These are phyloP conservation scores for Spodoptera frugiperda DNA, from an alignment of 1,140 invertebrate genomes.

Conservation along the genomic window DNA sequence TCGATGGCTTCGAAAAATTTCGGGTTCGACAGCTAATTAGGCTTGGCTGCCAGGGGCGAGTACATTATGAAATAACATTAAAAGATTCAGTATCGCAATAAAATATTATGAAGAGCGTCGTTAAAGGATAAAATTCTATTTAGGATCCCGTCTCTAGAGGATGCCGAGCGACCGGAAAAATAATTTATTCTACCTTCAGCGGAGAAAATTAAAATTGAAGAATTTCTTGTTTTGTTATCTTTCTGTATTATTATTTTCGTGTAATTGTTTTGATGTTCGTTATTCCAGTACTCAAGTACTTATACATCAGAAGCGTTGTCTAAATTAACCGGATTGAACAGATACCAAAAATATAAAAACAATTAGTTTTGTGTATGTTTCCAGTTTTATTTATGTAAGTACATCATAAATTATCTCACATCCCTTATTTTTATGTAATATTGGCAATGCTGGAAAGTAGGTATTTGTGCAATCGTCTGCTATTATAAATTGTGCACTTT, in stretches of 20 bases:
- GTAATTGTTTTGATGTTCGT: background rate
- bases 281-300: background rate
- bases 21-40: constrained; percentile 34
- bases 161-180: constrained; percentile 50
- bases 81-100: constrained; percentile 43
- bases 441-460: constrained; percentile 7
- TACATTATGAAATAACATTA: constrained; percentile 40
- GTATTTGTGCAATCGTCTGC: constrained; percentile 21
- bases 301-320: background rate
- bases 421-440: background rate
- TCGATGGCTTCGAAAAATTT: constrained; percentile 5
- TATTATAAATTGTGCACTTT: constrained; percentile 39
- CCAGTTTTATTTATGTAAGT: too few species aligned
- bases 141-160: constrained; percentile 48
- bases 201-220: constrained; percentile 57
- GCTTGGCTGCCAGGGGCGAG: constrained; percentile 16
- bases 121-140: constrained; percentile 56
- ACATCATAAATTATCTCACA: background rate
- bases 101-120: constrained; percentile 52
- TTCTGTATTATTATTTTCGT: constrained; percentile 26
- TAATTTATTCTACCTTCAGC: constrained; percentile 56
- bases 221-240: constrained; percentile 48
- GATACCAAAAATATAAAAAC: too few species aligned
- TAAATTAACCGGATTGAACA: too few species aligned
- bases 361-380: too few species aligned